Conservation (phyloP, 2,797 vertebrate species). For the Poecile montanus region DNA sequence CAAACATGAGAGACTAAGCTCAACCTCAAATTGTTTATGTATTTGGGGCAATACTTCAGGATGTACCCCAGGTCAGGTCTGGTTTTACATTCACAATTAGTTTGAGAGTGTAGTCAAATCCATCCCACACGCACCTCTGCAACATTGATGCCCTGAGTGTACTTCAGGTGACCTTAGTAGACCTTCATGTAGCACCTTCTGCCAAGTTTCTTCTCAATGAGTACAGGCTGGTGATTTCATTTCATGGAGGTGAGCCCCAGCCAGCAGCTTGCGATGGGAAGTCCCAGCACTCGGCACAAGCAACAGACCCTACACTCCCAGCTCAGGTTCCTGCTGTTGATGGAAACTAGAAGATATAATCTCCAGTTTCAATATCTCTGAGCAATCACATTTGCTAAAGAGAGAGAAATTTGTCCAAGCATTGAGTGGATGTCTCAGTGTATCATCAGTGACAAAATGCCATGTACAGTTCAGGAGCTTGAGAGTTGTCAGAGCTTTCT, state of each 20-base stretch:
- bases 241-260: neutral
- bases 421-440: neutral
- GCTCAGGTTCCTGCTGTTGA: neutral
- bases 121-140: neutral
- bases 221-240: neutral
- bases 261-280: accelerated
- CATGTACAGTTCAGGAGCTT: neutral
- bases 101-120: neutral
- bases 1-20: neutral
- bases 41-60: neutral
- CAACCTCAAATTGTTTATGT: neutral
- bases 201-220: neutral
- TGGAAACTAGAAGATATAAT: neutral
- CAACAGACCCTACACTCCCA: accelerated
- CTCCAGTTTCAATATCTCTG: neutral
- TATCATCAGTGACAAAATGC: neutral
- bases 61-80: neutral
- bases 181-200: neutral
- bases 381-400: neutral
- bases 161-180: constrained; percentile 10
- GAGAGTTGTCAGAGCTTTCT: neutral
- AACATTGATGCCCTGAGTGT: accelerated
- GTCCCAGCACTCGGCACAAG: neutral
- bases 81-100: neutral
- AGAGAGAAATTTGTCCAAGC: neutral